Conservation (phyloP, 2,113 vertebrate genomes). For the Dolichotis patagonum region DNA sequence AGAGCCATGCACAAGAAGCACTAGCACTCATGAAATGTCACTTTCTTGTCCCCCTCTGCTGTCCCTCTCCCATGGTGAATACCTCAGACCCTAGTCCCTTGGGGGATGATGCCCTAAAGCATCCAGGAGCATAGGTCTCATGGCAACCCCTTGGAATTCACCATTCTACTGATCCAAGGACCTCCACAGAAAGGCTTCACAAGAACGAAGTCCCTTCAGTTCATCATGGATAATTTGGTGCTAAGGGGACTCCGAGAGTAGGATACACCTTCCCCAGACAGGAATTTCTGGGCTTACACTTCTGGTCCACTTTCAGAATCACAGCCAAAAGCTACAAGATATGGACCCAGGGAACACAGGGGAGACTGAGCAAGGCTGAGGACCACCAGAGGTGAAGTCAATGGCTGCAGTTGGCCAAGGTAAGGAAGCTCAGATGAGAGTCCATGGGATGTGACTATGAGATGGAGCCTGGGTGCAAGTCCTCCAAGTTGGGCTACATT, state of each 20-base stretch:
- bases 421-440: neutral
- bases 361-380: neutral
- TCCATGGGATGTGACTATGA: neutral
- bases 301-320: neutral
- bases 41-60: neutral
- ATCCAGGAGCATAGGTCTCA: neutral
- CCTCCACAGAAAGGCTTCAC: conserved; percentile 77
- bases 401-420: neutral
- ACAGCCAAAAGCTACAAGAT: neutral
- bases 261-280: conserved; percentile 34
- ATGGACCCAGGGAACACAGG: neutral
- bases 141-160: neutral
- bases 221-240: conserved; percentile 79
- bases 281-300: neutral
- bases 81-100: neutral
- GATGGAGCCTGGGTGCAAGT: neutral
- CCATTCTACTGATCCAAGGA: neutral
- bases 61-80: neutral
- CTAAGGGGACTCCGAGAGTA: conserved; percentile 63
- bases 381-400: neutral
- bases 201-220: conserved; percentile 83
- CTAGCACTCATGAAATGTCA: neutral
- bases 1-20: neutral
- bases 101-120: no score
- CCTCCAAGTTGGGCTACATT: neutral